Percentiles rank a stretch among this genome's conserved stretches.
These are phyloP conservation scores for Scrobipalpa costella DNA, from an alignment of 2,888 invertebrate species.

Conservation along the genomic window DNA sequence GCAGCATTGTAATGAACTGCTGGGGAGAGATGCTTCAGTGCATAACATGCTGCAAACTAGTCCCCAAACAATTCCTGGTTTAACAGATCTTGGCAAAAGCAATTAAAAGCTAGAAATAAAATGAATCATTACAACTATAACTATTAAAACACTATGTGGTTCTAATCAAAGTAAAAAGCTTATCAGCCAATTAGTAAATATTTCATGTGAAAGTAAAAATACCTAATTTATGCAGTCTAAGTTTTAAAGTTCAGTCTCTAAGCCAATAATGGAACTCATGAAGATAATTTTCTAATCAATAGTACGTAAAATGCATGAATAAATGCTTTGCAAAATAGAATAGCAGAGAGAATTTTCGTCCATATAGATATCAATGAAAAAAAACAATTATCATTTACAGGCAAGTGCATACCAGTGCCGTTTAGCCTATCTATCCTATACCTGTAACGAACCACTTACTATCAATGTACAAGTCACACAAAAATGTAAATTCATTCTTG, in stretches of 20 bases:
- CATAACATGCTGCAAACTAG: neutral
- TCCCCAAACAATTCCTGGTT: neutral
- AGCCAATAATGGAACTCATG: constrained; percentile 1
- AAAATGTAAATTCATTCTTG: constrained; percentile 77
- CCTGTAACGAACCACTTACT: constrained; percentile 48
- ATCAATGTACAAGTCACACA: constrained; percentile 59
- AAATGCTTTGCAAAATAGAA: constrained; percentile 25
- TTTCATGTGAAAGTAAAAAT: neutral
- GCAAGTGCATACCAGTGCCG: constrained; percentile 4
- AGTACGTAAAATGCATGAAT: constrained; percentile 15
- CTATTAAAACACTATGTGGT: neutral
- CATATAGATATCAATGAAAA: constrained; percentile 5
- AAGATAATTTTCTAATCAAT: constrained; percentile 9
- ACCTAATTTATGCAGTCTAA: constrained; percentile 6
- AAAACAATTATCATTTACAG: constrained; percentile 6
- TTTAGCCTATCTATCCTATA: constrained; percentile 39
- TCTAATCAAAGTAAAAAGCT: constrained; percentile 19
- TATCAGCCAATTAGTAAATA: constrained; percentile 17
- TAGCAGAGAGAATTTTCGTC: neutral
- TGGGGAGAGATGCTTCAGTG: neutral
- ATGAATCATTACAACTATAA: constrained; percentile 1
- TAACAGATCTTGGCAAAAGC: constrained; percentile 22
- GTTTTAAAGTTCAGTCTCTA: constrained; percentile 11
- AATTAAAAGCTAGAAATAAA: constrained; percentile 14
- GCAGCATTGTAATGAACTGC: neutral